A percentile compares a stretch with the other conserved stretches of the same genome.
These are phyloP conservation scores for Helicoverpa zea DNA, from an alignment of 1,140 invertebrate genomes.

Conservation along the genomic window DNA sequence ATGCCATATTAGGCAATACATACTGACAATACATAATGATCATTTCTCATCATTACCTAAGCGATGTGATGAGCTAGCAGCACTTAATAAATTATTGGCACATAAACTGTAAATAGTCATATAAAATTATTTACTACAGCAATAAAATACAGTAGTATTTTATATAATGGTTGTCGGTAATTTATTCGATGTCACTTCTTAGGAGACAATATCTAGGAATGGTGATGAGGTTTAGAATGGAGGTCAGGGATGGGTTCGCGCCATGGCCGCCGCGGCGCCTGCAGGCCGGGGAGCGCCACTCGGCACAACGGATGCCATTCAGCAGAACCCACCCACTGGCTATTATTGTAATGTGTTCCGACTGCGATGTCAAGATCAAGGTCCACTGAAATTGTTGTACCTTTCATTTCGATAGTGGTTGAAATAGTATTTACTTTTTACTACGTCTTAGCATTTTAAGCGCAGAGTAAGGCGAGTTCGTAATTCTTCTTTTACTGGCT, in stretches of 20 bases:
- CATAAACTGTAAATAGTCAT: slow-evolving; percentile 28
- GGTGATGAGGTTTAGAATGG: slow-evolving; percentile 58
- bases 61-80: background rate
- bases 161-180: slow-evolving; percentile 31
- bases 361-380: slow-evolving; percentile 54
- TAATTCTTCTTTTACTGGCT: too few species aligned
- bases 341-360: slow-evolving; percentile 54
- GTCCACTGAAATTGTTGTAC: background rate
- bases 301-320: slow-evolving; percentile 75
- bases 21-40: slow-evolving; percentile 7
- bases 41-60: slow-evolving; percentile 3
- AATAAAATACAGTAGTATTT: slow-evolving; percentile 32
- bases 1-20: slow-evolving; percentile 6
- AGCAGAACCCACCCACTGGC: slow-evolving; percentile 65
- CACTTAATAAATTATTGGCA: background rate
- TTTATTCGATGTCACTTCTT: slow-evolving; percentile 34
- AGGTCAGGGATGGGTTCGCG: slow-evolving; percentile 74
- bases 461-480: too few species aligned
- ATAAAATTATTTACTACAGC: slow-evolving; percentile 28
- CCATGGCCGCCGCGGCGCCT: slow-evolving; percentile 77
- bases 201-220: slow-evolving; percentile 51
- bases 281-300: slow-evolving; percentile 59
- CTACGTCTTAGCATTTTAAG: too few species aligned
- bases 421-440: background rate
- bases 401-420: background rate